Percentiles rank a stretch among this genome's conserved stretches.
Conservation (phyloP, 1,140 invertebrate genomes). For the Antheraea mylitta region DNA sequence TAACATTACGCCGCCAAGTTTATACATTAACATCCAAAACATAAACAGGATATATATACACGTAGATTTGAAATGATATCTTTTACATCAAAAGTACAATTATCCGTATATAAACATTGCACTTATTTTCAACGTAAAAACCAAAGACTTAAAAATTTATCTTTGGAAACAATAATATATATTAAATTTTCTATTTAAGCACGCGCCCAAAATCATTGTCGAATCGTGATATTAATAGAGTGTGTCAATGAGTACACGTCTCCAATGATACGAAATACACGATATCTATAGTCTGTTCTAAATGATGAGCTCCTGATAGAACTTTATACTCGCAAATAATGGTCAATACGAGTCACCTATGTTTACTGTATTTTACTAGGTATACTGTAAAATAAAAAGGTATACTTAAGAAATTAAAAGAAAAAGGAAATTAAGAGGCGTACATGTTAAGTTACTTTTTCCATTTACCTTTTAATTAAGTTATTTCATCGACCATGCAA, state of each 20-base stretch:
- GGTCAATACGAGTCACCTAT: too few species aligned
- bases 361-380: too few species aligned
- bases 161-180: constrained; percentile 61
- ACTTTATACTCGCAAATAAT: too few species aligned
- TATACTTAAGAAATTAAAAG: too few species aligned
- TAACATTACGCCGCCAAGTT: constrained; percentile 31
- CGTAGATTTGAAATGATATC: constrained; percentile 36
- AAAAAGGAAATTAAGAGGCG: too few species aligned
- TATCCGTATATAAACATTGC: constrained; percentile 50
- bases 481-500: too few species aligned
- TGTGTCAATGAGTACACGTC: constrained; percentile 1
- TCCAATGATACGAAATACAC: neutral
- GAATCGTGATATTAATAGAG: constrained; percentile 35
- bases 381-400: too few species aligned
- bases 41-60: constrained; percentile 67
- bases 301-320: too few species aligned
- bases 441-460: too few species aligned
- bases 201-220: constrained; percentile 32
- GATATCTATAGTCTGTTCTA: too few species aligned
- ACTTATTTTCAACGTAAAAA: constrained; percentile 45
- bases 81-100: constrained; percentile 50
- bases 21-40: constrained; percentile 31
- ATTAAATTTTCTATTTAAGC: constrained; percentile 52
- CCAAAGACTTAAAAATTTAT: constrained; percentile 58
- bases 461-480: too few species aligned